Evolutionary conservation across 2,888 invertebrate species (phyloP).

Genomic region (Drosophila prostipennis): DNA sequence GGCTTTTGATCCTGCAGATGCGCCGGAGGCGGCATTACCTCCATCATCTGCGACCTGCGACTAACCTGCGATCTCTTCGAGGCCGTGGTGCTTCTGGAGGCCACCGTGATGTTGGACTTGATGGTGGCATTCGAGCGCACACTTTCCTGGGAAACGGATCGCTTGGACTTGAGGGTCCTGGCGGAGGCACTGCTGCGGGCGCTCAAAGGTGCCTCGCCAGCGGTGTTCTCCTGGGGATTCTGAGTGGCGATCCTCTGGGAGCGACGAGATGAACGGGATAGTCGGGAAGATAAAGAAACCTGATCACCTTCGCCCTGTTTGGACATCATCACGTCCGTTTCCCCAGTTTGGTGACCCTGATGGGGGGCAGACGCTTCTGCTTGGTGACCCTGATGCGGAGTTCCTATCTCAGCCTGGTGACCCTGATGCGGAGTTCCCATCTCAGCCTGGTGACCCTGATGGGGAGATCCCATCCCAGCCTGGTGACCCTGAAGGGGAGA

Average conservation of each 20-base stretch:
- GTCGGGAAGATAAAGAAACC: slow-evolving; percentile 4
- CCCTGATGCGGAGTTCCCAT: not conserved
- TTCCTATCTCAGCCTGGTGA: not conserved
- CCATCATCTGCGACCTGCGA: slow-evolving; percentile 5
- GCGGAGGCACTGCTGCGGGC: slow-evolving; percentile 27
- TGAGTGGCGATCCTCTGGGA: not conserved
- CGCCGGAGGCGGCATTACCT: slow-evolving; percentile 19
- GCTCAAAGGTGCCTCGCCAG: slow-evolving; percentile 18
- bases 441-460: not conserved
- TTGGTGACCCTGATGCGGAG: not conserved
- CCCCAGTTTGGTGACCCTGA: not conserved
- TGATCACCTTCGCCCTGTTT: not conserved
- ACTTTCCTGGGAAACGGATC: slow-evolving; percentile 27
- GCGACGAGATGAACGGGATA: not conserved
- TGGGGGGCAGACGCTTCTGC: no score
- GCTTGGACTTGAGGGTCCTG: slow-evolving; percentile 4
- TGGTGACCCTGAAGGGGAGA: not conserved
- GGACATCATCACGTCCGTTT: not conserved
- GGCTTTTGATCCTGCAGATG: not conserved
- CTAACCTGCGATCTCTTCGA: slow-evolving; percentile 10
- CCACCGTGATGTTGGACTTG: slow-evolving; percentile 12
- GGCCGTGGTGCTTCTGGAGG: not conserved
- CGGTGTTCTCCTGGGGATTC: not conserved
- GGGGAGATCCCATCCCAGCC: not conserved
- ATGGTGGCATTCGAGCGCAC: slow-evolving; percentile 15